A percentile compares a stretch with the other conserved stretches of the same genome.
Conservation (phyloP, 2,888 invertebrate species). For the Pseudococcus longispinus region DNA sequence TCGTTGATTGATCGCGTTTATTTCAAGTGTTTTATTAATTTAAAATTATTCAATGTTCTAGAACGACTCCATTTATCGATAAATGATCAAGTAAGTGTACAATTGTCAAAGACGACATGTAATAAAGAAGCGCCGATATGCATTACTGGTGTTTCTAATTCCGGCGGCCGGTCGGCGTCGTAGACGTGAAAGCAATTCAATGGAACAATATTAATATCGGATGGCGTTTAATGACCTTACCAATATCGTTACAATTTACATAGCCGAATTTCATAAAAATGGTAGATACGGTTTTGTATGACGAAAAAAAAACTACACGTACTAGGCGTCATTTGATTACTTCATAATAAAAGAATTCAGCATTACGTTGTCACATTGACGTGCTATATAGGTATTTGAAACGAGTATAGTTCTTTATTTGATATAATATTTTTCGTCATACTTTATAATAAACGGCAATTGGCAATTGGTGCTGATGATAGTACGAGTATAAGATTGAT, state of each 20-base stretch:
- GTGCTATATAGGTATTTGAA: background rate
- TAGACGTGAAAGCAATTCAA: background rate
- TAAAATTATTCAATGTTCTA: background rate
- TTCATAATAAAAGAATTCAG: background rate
- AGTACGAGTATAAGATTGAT: background rate
- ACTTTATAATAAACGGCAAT: constrained; percentile 9
- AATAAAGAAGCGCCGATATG: background rate
- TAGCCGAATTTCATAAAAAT: background rate
- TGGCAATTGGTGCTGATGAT: constrained; percentile 10
- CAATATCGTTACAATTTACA: background rate
- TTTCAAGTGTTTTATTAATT: background rate
- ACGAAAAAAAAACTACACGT: background rate
- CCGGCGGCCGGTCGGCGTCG: background rate
- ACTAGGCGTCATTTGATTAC: background rate
- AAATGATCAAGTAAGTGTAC: background rate
- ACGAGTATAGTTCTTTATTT: constrained; percentile 5
- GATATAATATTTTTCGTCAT: constrained; percentile 20
- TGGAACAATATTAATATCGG: background rate
- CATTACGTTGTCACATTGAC: constrained; percentile 26
- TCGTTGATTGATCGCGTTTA: background rate
- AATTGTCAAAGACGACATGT: too few species aligned
- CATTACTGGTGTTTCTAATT: background rate
- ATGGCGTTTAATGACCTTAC: background rate
- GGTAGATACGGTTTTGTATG: too few species aligned
- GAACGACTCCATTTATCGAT: background rate